Conservation (phyloP, 1,140 invertebrate species). For the Drosophila nikananu region DNA sequence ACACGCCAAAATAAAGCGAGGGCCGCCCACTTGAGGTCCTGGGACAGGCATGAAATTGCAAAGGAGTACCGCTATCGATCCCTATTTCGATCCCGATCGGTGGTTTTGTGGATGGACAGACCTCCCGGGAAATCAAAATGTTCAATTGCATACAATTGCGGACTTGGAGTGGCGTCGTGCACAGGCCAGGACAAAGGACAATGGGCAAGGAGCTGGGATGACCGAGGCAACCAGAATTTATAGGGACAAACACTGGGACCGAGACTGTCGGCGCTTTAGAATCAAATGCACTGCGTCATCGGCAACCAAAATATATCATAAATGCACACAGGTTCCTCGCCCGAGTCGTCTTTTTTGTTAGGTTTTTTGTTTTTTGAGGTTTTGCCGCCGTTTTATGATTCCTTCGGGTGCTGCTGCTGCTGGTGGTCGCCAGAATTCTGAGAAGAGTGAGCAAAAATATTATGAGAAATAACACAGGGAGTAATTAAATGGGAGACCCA, state of each 20-base stretch:
- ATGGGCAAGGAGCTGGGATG: conserved; percentile 44
- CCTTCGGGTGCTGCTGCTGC: conserved; percentile 25
- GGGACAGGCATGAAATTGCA: conserved; percentile 75
- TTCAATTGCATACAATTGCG: conserved; percentile 79
- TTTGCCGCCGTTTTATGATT: conserved; percentile 67
- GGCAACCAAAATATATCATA: conserved; percentile 72
- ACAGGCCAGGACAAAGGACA: conserved; percentile 56
- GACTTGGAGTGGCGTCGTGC: conserved; percentile 47
- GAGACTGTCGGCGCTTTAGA: conserved; percentile 52
- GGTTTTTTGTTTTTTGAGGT: conserved; percentile 58
- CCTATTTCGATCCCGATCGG: conserved; percentile 9
- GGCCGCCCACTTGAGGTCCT: conserved; percentile 48
- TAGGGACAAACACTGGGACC: conserved; percentile 68
- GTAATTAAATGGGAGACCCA: conserved; percentile 57
- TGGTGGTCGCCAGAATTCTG: conserved; percentile 66
- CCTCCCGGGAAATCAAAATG: conserved; percentile 80
- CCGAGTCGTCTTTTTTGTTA: neutral
- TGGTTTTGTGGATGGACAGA: conserved; percentile 31
- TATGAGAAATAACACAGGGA: conserved; percentile 76
- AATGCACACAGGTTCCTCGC: conserved; percentile 69
- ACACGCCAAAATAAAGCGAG: conserved; percentile 75
- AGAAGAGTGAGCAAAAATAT: conserved; percentile 76
- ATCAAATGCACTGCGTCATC: conserved; percentile 75
- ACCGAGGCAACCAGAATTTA: conserved; percentile 48
- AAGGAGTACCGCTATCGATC: conserved; percentile 1